Conservation (phyloP, 2,888 invertebrate species). For the Lapara coniferarum region DNA sequence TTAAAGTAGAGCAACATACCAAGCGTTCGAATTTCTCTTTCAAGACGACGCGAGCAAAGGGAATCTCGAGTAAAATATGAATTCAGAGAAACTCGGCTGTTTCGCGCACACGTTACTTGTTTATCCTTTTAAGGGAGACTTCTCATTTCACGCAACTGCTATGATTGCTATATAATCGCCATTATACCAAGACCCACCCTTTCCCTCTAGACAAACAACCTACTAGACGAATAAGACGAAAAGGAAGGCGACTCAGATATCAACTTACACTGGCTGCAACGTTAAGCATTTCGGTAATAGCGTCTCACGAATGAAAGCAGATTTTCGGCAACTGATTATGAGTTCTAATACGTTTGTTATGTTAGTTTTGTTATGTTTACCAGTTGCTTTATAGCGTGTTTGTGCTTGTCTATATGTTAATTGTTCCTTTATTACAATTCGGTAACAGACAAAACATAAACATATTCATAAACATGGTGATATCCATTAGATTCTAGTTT, state of each 20-base stretch:
- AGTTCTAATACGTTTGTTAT: conserved; percentile 54
- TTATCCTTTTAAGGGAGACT: conserved; percentile 80
- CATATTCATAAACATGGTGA: neutral
- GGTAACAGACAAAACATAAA: neutral
- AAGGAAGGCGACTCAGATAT: conserved; percentile 45
- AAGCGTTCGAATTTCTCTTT: conserved; percentile 41
- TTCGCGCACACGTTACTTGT: conserved; percentile 82
- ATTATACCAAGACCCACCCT: conserved; percentile 50
- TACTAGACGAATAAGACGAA: conserved; percentile 34
- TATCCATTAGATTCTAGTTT: neutral
- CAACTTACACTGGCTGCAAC: conserved; percentile 52
- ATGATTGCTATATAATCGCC: conserved; percentile 78
- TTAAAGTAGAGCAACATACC: conserved; percentile 48
- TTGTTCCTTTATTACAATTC: conserved; percentile 11
- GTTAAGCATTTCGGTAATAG: conserved; percentile 65
- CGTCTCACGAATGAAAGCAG: conserved; percentile 63
- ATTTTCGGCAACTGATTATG: conserved; percentile 70
- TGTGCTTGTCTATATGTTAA: conserved; percentile 29
- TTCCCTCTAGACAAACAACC: conserved; percentile 37
- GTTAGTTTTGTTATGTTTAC: conserved; percentile 39
- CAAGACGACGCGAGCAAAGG: conserved; percentile 58
- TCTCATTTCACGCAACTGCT: conserved; percentile 80
- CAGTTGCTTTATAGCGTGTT: conserved; percentile 50
- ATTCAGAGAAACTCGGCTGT: conserved; percentile 76
- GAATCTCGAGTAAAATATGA: conserved; percentile 76